A percentile compares a stretch with the other conserved stretches of the same genome.
Conservation (phyloP, 2,888 invertebrate genomes). For the Amaurobius ferox region DNA sequence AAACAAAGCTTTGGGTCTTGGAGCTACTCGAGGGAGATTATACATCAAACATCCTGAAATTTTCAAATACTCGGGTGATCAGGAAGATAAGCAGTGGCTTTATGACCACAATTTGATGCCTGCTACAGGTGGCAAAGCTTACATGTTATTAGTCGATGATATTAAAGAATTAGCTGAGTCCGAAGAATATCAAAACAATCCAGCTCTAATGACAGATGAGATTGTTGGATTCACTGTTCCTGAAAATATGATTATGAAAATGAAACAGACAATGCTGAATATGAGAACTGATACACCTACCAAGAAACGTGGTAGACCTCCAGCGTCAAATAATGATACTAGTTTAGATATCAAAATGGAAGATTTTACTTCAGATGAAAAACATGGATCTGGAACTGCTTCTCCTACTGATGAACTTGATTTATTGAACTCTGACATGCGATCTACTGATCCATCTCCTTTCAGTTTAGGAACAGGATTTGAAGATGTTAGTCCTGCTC, state of each 20-base stretch:
- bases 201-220: conserved; percentile 79
- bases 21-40: conserved; percentile 85
- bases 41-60: conserved; percentile 87
- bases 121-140: conserved; percentile 87
- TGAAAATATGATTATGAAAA: conserved; percentile 85
- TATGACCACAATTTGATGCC: conserved; percentile 86
- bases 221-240: conserved; percentile 87
- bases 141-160: conserved; percentile 87
- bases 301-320: conserved; percentile 73
- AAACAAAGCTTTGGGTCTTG: conserved; percentile 83
- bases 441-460: conserved; percentile 72
- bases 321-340: conserved; percentile 66
- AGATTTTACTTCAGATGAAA: conserved; percentile 66
- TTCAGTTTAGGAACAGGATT: conserved; percentile 72
- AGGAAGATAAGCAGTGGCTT: conserved; percentile 89
- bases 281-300: conserved; percentile 76
- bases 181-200: conserved; percentile 82
- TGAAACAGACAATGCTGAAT: conserved; percentile 82
- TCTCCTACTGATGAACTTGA: conserved; percentile 73
- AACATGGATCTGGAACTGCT: conserved; percentile 62
- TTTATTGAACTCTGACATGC: conserved; percentile 65
- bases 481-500: conserved; percentile 73
- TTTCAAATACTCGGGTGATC: conserved; percentile 86
- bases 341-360: conserved; percentile 53
- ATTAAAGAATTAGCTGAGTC: conserved; percentile 85